phyloP scores from a whole-genome alignment of 2,888 invertebrate genomes.

The Melanostoma mellinum region DNA sequence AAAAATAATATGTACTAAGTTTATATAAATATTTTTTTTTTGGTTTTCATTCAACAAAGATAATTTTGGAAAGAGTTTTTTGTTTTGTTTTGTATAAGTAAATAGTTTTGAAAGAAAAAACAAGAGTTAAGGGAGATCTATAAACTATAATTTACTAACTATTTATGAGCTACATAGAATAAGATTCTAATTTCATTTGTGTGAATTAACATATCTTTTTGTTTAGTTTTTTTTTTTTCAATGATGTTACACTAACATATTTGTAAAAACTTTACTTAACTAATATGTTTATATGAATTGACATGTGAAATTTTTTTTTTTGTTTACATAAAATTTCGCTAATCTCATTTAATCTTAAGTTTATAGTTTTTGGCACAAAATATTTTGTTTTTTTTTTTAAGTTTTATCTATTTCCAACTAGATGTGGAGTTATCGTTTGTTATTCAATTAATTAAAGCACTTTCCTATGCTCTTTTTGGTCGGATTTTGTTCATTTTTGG shows the following conservation, averaged over 20 bases:
- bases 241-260: slow-evolving; percentile 5
- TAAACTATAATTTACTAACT: slow-evolving; percentile 60
- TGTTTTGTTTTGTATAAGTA: slow-evolving; percentile 17
- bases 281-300: slow-evolving; percentile 56
- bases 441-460: slow-evolving; percentile 21
- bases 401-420: not conserved
- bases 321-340: slow-evolving; percentile 25
- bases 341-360: slow-evolving; percentile 30
- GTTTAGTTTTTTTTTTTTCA: slow-evolving; percentile 34
- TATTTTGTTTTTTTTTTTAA: slow-evolving; percentile 23
- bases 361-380: slow-evolving; percentile 64
- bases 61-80: slow-evolving; percentile 5
- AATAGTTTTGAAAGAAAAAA: slow-evolving; percentile 38
- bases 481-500: slow-evolving; percentile 16
- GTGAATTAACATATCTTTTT: slow-evolving; percentile 28
- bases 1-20: slow-evolving; percentile 30
- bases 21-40: slow-evolving; percentile 3
- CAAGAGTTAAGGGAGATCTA: slow-evolving; percentile 31
- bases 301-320: slow-evolving; percentile 57
- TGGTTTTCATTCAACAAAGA: slow-evolving; percentile 46
- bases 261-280: slow-evolving; percentile 49
- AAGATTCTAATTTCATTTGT: slow-evolving; percentile 32
- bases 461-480: slow-evolving; percentile 49
- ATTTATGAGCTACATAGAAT: slow-evolving; percentile 62
- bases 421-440: not conserved